Base-by-base conservation (phyloP, 2,888 invertebrate species). In the Dione juno region DNA sequence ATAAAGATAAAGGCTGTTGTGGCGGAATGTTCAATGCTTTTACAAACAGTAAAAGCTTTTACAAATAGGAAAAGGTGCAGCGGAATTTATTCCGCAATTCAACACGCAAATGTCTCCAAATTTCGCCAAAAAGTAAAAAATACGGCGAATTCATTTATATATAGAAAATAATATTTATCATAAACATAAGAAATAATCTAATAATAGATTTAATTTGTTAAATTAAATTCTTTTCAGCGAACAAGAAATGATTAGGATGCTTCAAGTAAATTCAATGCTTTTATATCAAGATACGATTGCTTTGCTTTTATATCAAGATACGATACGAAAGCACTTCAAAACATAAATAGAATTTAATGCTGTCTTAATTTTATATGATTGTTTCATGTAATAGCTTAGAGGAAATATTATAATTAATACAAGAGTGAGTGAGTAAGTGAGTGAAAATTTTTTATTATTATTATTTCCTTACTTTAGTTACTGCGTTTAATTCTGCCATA, bases 201-300 rank as follows among this genome's bases (percentile, higher is more conserved):
- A 54, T 37, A n/a, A 37, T 10, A 54, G 35, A 16, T n/a, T 35
- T 16, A n/a, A 10, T 37, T 54, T 16, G 37, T 54, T 10, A 16
- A 54, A 54, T 54, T 37, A 37, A 54, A 54, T 37, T 37, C 3
- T 10, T n/a, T 16, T 54, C 37, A 54, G n/a, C 3, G 35, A 54
- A 54, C n/a, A 54, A 54, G 54, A 37, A 54, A 37, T 16, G n/a
- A 54, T 35, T 54, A 16, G n/a, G 16, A 37, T 16, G n/a, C 35
- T 54, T 35, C 54, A 37, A 54, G n/a, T 54, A 54, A 54, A 54
- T 54, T 54, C 0, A 11, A 37, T 37, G 11, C 16, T 54, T 16
- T 54, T 16, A 37, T 54, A 6, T 16, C 16, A 16, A 35, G 35
- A 54, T 54, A 35, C n/a, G 1, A 35, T 35, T n/a, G n/a, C n/a